Conservation (phyloP, 2,113 vertebrate genomes). For the Onychostruthus taczanowskii region DNA sequence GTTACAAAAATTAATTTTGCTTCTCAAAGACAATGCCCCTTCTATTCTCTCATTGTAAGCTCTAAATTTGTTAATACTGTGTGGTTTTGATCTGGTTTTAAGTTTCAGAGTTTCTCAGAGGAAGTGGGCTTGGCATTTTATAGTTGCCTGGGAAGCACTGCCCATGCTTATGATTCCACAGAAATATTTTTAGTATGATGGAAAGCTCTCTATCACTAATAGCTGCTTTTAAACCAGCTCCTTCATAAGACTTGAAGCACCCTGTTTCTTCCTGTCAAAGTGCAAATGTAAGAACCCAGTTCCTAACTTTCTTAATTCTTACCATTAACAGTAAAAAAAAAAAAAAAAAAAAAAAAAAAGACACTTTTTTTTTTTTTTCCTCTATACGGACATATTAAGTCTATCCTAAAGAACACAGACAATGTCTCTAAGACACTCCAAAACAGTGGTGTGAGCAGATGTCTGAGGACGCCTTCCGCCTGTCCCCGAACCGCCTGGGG, state of each 20-base stretch:
- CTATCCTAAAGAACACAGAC: neutral
- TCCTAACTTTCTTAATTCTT: neutral
- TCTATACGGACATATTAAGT: neutral
- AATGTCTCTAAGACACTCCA: no score
- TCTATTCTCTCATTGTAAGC: neutral
- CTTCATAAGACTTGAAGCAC: neutral
- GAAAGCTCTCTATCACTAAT: neutral
- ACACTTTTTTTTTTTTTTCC: fast-evolving
- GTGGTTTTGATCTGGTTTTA: neutral
- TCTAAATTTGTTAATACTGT: neutral
- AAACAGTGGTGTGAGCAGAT: fast-evolving
- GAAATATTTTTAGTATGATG: neutral
- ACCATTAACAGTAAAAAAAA: neutral
- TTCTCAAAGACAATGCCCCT: neutral
- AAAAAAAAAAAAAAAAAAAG: neutral
- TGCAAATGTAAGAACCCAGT: neutral
- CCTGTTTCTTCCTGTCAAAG: neutral
- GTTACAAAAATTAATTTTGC: neutral
- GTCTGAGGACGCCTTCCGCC: neutral
- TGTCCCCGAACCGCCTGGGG: neutral
- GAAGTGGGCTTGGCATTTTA: neutral
- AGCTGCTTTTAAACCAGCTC: neutral
- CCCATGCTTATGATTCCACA: neutral
- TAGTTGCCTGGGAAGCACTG: neutral
- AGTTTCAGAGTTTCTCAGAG: neutral